Conservation (phyloP, 2,113 vertebrate species). For the Mus musculus region GRCm39 chr17:82035501-82036000, state of each 20-base stretch:
- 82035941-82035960: background rate
- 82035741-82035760: background rate
- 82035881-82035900: too few relatives aligned
- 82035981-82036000: conserved; percentile 35
- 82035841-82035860: background rate
- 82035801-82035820: background rate
- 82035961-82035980: conserved; percentile 19
- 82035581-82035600: background rate
- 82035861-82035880: too few relatives aligned
- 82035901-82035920: too few relatives aligned
- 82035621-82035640: background rate
- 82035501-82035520: background rate
- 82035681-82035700: background rate
- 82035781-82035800: background rate
- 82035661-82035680: background rate
- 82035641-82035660: background rate
- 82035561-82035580: background rate
- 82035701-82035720: background rate
- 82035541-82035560: background rate
- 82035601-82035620: background rate
- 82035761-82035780: background rate
- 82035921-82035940: too few relatives aligned
- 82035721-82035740: background rate
- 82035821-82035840: background rate
- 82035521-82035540: background rate